These are phyloP conservation scores for Psilopogon haemacephalus DNA, from an alignment of 2,113 vertebrate genomes.

Conservation along the genomic window DNA sequence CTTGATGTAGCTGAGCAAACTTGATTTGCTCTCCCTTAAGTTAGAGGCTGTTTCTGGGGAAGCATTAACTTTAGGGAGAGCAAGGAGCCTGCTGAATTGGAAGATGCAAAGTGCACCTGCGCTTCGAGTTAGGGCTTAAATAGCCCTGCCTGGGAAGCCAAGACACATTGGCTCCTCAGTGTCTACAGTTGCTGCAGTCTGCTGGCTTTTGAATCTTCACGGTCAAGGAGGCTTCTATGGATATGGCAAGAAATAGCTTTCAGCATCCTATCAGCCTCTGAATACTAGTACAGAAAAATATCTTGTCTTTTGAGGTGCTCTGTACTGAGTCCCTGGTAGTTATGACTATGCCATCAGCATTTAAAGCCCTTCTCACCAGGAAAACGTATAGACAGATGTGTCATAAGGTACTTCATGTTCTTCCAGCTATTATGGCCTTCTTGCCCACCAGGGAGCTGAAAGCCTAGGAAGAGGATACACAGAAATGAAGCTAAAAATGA, in stretches of 20 bases:
- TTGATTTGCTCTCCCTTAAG: neutral
- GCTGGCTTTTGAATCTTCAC: neutral
- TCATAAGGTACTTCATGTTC: neutral
- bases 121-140: neutral
- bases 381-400: neutral
- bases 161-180: neutral
- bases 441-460: neutral
- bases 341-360: neutral
- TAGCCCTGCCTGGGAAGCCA: neutral
- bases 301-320: neutral
- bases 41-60: neutral
- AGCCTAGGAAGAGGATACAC: neutral
- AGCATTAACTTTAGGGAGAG: neutral
- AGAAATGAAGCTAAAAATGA: neutral
- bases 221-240: neutral
- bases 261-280: neutral
- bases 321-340: neutral
- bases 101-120: neutral
- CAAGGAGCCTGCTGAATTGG: neutral
- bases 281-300: neutral
- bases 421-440: neutral
- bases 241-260: slow-evolving; percentile 7
- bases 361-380: neutral
- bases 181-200: neutral
- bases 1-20: neutral